phyloP scores from a whole-genome alignment of 2,113 vertebrate genomes.

The Channa maculata region DNA sequence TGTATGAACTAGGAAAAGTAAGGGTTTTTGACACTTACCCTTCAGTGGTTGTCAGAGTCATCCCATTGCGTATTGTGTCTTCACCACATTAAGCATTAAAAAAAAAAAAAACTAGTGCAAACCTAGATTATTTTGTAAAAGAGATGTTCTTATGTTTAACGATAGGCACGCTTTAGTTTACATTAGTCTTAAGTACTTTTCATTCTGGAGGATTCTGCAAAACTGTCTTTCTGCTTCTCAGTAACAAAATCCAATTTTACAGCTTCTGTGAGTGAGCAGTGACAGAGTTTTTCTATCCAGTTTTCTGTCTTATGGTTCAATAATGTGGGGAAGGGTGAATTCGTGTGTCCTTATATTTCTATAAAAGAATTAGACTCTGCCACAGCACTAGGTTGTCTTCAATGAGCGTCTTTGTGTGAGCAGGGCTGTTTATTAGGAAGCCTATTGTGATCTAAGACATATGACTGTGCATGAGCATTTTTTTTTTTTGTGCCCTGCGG shows the following conservation, averaged over 20 bases:
- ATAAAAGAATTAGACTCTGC: conserved; percentile 28
- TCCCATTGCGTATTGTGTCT: conserved; percentile 3
- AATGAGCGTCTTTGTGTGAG: conserved; percentile 71
- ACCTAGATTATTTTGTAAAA: neutral
- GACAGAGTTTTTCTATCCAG: conserved; percentile 10
- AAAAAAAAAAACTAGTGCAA: neutral
- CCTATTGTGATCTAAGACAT: conserved; percentile 44
- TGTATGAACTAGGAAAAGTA: neutral
- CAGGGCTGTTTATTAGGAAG: conserved; percentile 30
- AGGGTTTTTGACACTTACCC: conserved; percentile 53
- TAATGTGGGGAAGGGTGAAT: conserved; percentile 16
- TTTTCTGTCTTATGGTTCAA: conserved; percentile 44
- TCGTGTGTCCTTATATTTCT: conserved; percentile 41
- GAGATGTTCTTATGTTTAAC: neutral
- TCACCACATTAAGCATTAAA: neutral
- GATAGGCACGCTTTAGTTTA: neutral
- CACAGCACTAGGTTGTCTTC: conserved; percentile 40
- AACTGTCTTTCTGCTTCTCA: neutral
- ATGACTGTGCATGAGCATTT: conserved; percentile 63
- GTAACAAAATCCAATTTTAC: conserved; percentile 1
- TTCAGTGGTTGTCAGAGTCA: neutral
- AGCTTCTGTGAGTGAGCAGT: neutral
- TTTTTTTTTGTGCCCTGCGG: conserved; percentile 13
- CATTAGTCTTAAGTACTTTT: neutral
- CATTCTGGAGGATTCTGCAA: neutral